Evolutionary conservation across 2,888 invertebrate species (phyloP), one percentile per base, ranked within the genome.

Genomic region (Oxyscelio sp.): DNA sequence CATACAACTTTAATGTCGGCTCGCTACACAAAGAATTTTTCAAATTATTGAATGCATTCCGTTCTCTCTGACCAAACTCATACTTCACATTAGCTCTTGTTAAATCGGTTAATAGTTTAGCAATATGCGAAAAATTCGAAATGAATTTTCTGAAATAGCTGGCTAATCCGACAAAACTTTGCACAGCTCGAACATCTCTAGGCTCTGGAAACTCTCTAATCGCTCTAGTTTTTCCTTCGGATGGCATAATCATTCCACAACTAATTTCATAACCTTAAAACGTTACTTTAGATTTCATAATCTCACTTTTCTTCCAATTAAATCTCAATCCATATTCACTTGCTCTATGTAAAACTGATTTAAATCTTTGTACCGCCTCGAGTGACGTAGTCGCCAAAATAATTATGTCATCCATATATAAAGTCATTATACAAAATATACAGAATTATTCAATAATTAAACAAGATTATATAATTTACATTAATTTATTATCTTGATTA

Each of bases 251-350:
- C 13, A 22, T 34, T n/a, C 68, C 61, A 11, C 52, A 48, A n/a
- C 19, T 43, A 3, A 87, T 58, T 5, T 66, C 11, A 54, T 80
- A 65, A 2, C 85, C 79, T 13, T 85, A 52, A 34, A 56, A 86
- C 19, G 70, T 50, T 0, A 87, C 66, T 4, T 43, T 15, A 6
- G 17, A 4, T 27, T 83, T 40, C 24, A 85, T 24, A 15, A 85
- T 61, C 13, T 61, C 19, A 59, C 85, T 84, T 34, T 75, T 75
- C 19, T 85, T 78, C 43, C 68, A 85, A 65, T 84, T 71, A 56
- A 50, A 50, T 22, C 3, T 5, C 13, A 68, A n/a, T 13, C 56
- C 31, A 15, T 22, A 38, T 15, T 56, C 8, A 40, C 71, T n/a
- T n/a, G n/a, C n/a, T n/a, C n/a, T n/a, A n/a, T n/a, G n/a, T n/a